Evolutionary conservation across 2,113 vertebrate species (phyloP).

Genomic region (Chunga burmeisteri): DNA sequence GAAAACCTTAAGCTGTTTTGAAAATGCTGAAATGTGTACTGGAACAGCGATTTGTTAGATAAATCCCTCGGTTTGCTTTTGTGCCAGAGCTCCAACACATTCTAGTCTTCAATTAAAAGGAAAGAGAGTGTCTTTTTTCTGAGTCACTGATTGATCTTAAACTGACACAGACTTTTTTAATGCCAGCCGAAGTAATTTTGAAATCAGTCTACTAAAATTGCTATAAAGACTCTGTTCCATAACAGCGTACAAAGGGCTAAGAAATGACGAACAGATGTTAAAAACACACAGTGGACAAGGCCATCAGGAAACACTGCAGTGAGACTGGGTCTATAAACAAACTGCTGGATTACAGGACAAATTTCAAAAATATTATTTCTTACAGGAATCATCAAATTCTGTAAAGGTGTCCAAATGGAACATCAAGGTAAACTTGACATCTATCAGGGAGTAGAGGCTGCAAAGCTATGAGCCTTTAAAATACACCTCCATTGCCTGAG

Average conservation of each 20-base stretch:
- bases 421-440: neutral
- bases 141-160: neutral
- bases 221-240: neutral
- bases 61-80: neutral
- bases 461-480: neutral
- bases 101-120: neutral
- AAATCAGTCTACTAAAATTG: neutral
- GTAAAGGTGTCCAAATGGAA: neutral
- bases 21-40: neutral
- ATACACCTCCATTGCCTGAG: neutral
- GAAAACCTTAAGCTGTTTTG: neutral
- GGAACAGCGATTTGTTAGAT: neutral
- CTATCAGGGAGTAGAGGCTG: neutral
- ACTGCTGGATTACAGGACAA: neutral
- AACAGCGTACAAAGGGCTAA: neutral
- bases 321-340: neutral
- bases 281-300: neutral
- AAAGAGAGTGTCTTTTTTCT: neutral
- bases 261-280: neutral
- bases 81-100: neutral
- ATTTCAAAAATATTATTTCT: neutral
- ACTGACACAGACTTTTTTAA: neutral
- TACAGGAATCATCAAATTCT: neutral
- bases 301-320: neutral
- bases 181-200: neutral